phyloP scores from a whole-genome alignment of 30 jellyfish, hydroid and myxozoan species.

The Aurelia aurita region DNA sequence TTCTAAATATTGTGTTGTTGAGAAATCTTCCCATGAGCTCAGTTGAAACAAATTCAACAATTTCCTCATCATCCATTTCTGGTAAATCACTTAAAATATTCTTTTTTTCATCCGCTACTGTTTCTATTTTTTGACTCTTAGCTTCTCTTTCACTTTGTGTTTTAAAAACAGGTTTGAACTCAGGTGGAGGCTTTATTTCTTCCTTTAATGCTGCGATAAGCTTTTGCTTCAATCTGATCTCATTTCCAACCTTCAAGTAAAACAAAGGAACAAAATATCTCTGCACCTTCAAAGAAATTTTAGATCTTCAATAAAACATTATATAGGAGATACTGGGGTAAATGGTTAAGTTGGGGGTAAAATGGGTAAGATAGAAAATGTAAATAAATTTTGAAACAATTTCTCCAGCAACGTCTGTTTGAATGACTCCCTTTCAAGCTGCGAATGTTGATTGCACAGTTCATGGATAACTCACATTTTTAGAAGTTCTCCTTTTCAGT shows the following conservation, averaged over 20 bases:
- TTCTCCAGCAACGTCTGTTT: too few species aligned
- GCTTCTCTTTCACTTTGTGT: slow-evolving; percentile 44
- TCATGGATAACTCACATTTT: too few species aligned
- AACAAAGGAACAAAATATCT: neutral
- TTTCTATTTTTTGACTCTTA: slow-evolving; percentile 13
- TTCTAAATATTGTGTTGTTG: slow-evolving; percentile 71
- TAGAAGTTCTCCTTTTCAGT: too few species aligned
- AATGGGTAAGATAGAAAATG: too few species aligned
- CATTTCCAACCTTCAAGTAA: slow-evolving; percentile 49
- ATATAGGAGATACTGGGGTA: too few species aligned
- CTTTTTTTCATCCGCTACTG: slow-evolving; percentile 60
- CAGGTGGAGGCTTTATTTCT: slow-evolving; percentile 45
- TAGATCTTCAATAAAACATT: too few species aligned
- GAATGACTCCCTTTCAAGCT: too few species aligned
- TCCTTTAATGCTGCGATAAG: slow-evolving; percentile 39
- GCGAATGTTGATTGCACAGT: too few species aligned
- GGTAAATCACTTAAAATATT: slow-evolving; percentile 64
- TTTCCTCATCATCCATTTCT: slow-evolving; percentile 80
- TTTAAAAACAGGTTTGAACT: slow-evolving; percentile 49
- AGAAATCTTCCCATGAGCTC: slow-evolving; percentile 87
- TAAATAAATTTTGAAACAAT: too few species aligned
- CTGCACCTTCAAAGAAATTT: too few species aligned
- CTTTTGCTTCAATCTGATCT: slow-evolving; percentile 27
- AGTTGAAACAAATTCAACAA: slow-evolving; percentile 78
- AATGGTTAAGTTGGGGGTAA: too few species aligned